Conservation (phyloP, 2,113 vertebrate genomes). For the Phycodurus eques region DNA sequence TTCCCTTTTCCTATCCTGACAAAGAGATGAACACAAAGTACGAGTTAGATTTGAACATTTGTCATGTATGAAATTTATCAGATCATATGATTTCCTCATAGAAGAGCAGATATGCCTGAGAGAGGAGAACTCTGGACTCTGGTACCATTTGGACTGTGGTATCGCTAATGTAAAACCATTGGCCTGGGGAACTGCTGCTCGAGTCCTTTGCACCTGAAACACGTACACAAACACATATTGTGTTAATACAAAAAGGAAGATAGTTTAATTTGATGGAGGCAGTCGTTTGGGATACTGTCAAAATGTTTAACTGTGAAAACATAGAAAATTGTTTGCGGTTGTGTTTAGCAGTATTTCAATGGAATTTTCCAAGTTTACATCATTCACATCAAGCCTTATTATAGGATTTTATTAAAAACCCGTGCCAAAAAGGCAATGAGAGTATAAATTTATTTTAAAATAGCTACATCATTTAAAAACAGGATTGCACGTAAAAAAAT, state of each 20-base stretch:
- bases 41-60: constrained; percentile 10
- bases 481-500: too few species aligned
- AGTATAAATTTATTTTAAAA: too few species aligned
- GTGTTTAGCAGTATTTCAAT: too few species aligned
- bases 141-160: constrained; percentile 88
- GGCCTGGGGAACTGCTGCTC: constrained; percentile 73
- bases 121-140: constrained; percentile 90
- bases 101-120: constrained; percentile 98
- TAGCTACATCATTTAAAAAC: too few species aligned
- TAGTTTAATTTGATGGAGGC: background rate
- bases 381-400: too few species aligned
- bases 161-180: constrained; percentile 96
- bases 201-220: constrained; percentile 83
- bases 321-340: background rate
- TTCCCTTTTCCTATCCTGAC: constrained; percentile 19
- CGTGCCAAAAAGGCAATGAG: too few species aligned
- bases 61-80: constrained; percentile 15
- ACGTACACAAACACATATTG: constrained; percentile 42
- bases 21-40: background rate
- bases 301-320: background rate
- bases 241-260: background rate
- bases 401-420: too few species aligned
- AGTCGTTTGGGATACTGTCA: background rate
- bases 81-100: constrained; percentile 85
- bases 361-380: too few species aligned